Base-by-base conservation (phyloP, 2,888 invertebrate genomes). In the Mimas tiliae region DNA sequence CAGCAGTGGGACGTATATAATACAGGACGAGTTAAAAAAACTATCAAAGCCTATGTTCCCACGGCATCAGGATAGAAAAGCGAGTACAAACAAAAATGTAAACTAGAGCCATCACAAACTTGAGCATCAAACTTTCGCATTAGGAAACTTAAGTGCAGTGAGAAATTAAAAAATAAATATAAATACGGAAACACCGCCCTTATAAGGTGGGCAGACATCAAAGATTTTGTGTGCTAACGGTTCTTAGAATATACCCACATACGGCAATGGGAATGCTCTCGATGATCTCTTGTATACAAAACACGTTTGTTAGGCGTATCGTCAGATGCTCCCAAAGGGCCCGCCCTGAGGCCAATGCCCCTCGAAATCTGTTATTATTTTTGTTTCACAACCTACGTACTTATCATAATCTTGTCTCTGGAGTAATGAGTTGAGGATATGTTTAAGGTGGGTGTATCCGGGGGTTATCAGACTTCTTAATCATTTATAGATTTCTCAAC, bases 231-330 rank as follows among this genome's bases (percentile, higher is more conserved):
- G 67, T 64, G 38, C 65, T 65, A 67, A 65, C 67, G 68, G 67
- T 47, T 66, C 58, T 42, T 19, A 38, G 58, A 58, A 62, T 63
- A 47, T 62, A 45, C 8, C 65, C 67, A 64, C 74, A 73, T 72
- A 58, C 38, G 19, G 38, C 19, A 58, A 19, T 19, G 34, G 64
- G 70, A 76, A 74, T 77, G 74, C 76, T 81, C 81, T 80, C 82
- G 76, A 69, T 69, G 52, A 21, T 19, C 21, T 19, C 65, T 63
- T 71, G 65, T 45, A 74, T 74, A 75, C 70, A 51, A 79, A 82
- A 82, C 82, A 82, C 76, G 83, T 82, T 82, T 78, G 67, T 62
- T 71, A 73, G 51, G 52, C 63, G 66, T 72, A 70, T 68, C 64
- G 74, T 80, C 79, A 75, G 79, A 80, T 78, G 77, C 71, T 70